Base-by-base conservation (phyloP, 2,888 invertebrate genomes). In the Xestia rhomboidea region DNA sequence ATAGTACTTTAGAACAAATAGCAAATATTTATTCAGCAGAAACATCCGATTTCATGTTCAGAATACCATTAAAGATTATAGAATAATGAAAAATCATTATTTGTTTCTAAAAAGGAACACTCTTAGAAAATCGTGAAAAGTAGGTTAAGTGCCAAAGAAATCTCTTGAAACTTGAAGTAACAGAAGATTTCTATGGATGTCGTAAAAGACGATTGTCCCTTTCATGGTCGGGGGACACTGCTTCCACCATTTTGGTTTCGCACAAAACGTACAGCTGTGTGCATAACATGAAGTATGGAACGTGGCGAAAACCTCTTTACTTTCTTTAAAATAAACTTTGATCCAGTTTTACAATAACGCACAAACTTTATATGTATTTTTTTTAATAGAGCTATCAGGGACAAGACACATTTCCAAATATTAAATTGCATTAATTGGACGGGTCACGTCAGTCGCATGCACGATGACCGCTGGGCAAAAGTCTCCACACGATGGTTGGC, bases 171-270 rank as follows among this genome's bases (percentile, higher is more conserved):
- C 71, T 76, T 76, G 54, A 60, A 77, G 77, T 67, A 69, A 72
- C 46, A 69, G 68, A 72, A 62, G 60, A 69, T 77, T 81, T 81
- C 83, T 82, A 78, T 82, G 54, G 72, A 57, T 81, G 77, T 81
- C 77, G 77, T 82, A 82, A 82, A 76, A 77, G 57, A 72, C 76
- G 82, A 81, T 82, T 81, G 76, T 54, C 27, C 57, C 82, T 69
- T 82, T 82, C 82, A 82, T 76, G 70, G 68, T 57, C 18, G 64
- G 46, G 34, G 49, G 64, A 74, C 81, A 74, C 68, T 69, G 64
- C 75, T 66, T 66, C 57, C 34, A 81, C 64, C 75, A 79, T 69
- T 80, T 68, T 44, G 64, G 34, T 79, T 79, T 69, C 51, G 73
- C 38, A 76, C 73, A 67, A 67, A 68, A 60, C 41, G 24, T 64